phyloP scores from a whole-genome alignment of 2,113 vertebrate species.

The Lasiurus cinereus region DNA sequence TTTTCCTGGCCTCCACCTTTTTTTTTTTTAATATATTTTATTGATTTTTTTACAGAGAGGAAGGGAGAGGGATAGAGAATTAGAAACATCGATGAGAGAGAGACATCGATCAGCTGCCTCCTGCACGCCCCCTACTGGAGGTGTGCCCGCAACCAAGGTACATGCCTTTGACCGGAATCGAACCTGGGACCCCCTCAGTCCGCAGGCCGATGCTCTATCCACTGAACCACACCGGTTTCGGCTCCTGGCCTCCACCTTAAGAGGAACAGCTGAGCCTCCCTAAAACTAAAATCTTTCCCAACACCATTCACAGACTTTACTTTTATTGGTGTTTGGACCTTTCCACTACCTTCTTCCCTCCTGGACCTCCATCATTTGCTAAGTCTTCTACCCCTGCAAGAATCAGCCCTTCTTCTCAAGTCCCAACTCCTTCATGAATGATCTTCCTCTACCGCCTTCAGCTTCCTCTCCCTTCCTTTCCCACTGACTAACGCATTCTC shows the following conservation, averaged over 20 bases:
- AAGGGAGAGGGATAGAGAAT: no score
- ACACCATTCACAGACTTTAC: background rate
- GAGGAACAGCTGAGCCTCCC: background rate
- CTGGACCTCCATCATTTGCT: background rate
- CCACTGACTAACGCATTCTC: background rate
- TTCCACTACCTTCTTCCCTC: background rate
- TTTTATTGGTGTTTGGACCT: background rate
- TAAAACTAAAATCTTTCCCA: conserved; percentile 6
- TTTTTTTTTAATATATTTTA: background rate
- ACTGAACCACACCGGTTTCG: no score
- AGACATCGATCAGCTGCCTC: no score
- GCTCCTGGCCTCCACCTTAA: background rate
- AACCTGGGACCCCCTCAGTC: no score
- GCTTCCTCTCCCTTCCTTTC: background rate
- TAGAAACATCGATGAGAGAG: no score
- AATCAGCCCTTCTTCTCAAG: conserved; percentile 10
- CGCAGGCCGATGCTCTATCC: no score
- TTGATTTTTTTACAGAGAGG: no score
- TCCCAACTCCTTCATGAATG: background rate
- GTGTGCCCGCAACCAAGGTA: no score
- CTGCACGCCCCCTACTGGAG: no score
- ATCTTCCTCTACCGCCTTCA: background rate
- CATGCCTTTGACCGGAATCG: no score
- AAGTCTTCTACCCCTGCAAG: background rate
- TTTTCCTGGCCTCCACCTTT: background rate